Percentiles rank a stretch among this genome's conserved stretches.
Evolutionary conservation across 1,140 invertebrate genomes (phyloP).

Genomic region (Euura saliciscinereae): DNA sequence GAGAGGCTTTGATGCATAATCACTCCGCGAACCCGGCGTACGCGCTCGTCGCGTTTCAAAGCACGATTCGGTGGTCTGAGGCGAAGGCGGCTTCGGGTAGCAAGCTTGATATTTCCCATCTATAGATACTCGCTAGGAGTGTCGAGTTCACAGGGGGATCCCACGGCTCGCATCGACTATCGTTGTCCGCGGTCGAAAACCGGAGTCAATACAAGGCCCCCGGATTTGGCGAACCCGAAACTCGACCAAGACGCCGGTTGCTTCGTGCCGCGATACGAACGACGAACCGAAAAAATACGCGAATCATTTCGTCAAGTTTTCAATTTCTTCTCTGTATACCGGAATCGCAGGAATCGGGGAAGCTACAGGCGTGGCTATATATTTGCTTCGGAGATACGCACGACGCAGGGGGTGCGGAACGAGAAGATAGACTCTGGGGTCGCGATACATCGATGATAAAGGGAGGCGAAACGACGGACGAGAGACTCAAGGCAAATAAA

Average conservation of each 20-base stretch:
- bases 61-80: neutral
- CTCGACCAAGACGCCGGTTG: no score
- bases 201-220: no score
- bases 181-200: no score
- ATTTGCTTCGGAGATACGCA: neutral
- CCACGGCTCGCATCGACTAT: neutral
- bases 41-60: neutral
- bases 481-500: neutral
- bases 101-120: neutral
- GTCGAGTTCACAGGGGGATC: neutral
- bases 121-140: neutral
- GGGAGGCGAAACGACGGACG: neutral
- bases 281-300: no score
- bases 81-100: neutral
- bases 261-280: no score
- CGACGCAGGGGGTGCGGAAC: neutral
- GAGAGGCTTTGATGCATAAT: constrained; percentile 2
- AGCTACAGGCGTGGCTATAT: neutral
- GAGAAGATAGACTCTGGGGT: neutral
- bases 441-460: neutral
- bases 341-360: neutral
- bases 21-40: neutral
- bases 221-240: no score
- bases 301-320: no score
- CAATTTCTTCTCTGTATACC: neutral